Evolutionary conservation across 2,797 vertebrate genomes (phyloP).

Genomic region (Chiloscyllium punctatum): DNA sequence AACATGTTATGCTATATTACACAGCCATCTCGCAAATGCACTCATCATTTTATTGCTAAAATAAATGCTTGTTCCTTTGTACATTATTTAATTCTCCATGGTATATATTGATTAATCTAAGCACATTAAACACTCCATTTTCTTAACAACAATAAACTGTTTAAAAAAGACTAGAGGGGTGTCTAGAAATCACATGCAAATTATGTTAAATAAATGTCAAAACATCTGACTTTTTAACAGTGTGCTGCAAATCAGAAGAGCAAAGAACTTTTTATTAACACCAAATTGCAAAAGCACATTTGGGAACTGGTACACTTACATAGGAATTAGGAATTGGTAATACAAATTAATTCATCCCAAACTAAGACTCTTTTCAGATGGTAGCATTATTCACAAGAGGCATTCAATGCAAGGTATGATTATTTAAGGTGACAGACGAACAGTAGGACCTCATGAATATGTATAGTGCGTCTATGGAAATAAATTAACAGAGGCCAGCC

Average conservation of each 20-base stretch:
- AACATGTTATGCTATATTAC: too few relatives aligned
- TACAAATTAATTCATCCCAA: constrained; percentile 2
- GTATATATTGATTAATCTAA: background rate
- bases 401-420: constrained; percentile 72
- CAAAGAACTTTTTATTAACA: background rate
- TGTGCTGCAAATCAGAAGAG: background rate
- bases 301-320: background rate
- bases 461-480: constrained; percentile 83
- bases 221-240: background rate
- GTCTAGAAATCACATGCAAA: constrained; percentile 10
- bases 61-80: background rate
- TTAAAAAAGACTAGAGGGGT: background rate
- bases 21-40: background rate
- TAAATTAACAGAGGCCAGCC: constrained; percentile 90
- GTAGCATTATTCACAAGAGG: background rate
- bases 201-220: constrained; percentile 33
- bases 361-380: background rate
- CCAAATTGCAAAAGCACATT: background rate
- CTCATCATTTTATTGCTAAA: background rate
- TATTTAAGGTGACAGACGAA: constrained; percentile 90
- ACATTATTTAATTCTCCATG: constrained; percentile 12
- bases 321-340: background rate
- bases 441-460: constrained; percentile 97
- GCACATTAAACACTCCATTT: background rate
- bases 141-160: background rate